Evolutionary conservation across 2,797 vertebrate species (phyloP), one percentile per base, ranked within the genome.

Genomic region (Cryptoblepharus egeriae): DNA sequence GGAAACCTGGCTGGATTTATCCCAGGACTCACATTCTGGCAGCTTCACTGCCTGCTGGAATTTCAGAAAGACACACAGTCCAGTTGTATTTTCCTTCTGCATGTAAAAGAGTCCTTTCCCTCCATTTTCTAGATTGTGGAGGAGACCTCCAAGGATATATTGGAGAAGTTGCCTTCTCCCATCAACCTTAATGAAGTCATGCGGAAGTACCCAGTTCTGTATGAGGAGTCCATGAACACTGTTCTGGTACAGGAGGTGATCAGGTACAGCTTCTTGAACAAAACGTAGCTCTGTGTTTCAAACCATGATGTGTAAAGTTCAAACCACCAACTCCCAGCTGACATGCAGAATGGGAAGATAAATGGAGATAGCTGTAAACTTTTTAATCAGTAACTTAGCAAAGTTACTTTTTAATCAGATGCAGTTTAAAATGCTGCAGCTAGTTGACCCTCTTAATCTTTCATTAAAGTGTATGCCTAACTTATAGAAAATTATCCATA

Each of bases 161-260:
- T 95, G 84, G 89, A 94, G 83, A 97, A 96, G 91, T 91, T 98
- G 68, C 98, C 97, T 26, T 32, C 82, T 13, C 94, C 96, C 79
- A 93, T 97, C 85, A 76, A 90, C 1, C 4, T 97, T 85, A 85
- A 95, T 75, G 92, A 94, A 63, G 97, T 98, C 82, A 94, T 94
- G 86, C 77, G 52, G 26, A 98, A 96, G 88, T 98, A 96, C 89
- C 98, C 97, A 0, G 96, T 98, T 80, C 94, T 97, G 83, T 98
- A 98, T 0, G 96, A 98, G 79, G 97, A 98, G 92, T 98, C 98
- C 74, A 98, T 98, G 97, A 98, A 99, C 94, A 98, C 97, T 0
- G 98, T 98, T 78, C 94, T 99, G 81, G 94, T 96, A 39, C 98
- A 98, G 90, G 97, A 99, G 85, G 97, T 98, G 90, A 97, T 98